Percentiles rank a stretch among this genome's conserved stretches.
These are phyloP conservation scores for Eilema sororculum DNA, from an alignment of 2,888 invertebrate genomes.

Conservation along the genomic window DNA sequence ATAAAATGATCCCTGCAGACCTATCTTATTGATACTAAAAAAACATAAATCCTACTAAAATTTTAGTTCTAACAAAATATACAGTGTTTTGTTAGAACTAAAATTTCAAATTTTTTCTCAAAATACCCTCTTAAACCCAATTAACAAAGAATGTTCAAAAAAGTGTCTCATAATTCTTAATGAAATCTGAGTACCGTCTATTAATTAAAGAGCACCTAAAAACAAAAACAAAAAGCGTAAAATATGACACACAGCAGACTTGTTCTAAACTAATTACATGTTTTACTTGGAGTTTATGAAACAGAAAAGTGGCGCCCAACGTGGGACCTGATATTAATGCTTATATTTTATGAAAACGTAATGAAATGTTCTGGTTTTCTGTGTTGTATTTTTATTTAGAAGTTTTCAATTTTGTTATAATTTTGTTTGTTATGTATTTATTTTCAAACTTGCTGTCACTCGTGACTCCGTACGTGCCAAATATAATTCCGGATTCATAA, in stretches of 20 bases:
- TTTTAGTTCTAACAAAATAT: background rate
- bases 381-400: background rate
- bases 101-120: background rate
- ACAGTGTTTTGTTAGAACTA: no score
- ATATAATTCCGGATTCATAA: no score
- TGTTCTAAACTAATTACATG: constrained; percentile 30
- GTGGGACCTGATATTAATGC: background rate
- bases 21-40: no score
- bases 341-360: constrained; percentile 8
- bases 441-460: no score
- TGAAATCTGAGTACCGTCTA: background rate
- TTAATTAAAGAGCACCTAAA: constrained; percentile 8
- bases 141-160: background rate
- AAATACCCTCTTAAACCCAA: background rate
- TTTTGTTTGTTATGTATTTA: no score
- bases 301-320: constrained; percentile 34
- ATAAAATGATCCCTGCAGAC: no score
- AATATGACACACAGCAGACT: constrained; percentile 16
- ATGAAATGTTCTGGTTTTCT: background rate
- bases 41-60: background rate
- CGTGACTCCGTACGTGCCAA: no score
- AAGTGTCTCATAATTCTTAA: background rate
- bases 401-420: background rate
- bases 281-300: constrained; percentile 16
- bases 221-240: constrained; percentile 5